Percentiles rank a stretch among this genome's conserved stretches.
phyloP scores from a whole-genome alignment of 64 coral and sea anemone genomes.

The Montipora cactus region DNA sequence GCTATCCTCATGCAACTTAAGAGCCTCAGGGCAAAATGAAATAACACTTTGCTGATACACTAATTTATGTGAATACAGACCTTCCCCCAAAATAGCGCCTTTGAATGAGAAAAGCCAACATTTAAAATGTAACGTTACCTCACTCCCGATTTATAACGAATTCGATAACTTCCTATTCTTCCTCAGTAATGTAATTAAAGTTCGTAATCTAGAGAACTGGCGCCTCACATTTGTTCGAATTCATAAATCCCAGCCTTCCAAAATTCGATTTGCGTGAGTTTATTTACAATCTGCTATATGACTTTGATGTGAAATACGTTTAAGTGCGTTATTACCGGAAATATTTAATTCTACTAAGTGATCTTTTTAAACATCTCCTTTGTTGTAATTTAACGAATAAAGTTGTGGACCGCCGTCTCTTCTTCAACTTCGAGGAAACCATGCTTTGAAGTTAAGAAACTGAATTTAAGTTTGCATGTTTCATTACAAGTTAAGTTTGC shows the following conservation, averaged over 20 bases:
- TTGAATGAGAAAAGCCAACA: background rate
- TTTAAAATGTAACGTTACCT: background rate
- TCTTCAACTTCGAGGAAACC: too few species aligned
- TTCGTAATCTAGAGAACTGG: background rate
- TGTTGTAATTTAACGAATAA: background rate
- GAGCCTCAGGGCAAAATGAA: background rate
- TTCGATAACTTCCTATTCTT: background rate
- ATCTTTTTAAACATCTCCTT: background rate
- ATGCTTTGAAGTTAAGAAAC: too few species aligned
- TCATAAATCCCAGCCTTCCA: background rate
- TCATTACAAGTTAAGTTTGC: too few species aligned
- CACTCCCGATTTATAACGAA: background rate
- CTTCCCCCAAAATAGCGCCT: background rate
- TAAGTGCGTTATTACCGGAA: background rate
- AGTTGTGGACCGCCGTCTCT: too few species aligned
- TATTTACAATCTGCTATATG: background rate
- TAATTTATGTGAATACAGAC: background rate
- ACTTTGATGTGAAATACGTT: background rate
- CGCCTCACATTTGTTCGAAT: background rate
- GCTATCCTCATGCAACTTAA: background rate
- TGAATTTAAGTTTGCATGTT: too few species aligned
- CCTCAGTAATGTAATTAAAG: background rate
- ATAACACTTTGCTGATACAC: background rate
- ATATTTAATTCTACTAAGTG: background rate
- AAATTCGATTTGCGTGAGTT: background rate